Percentiles rank a stretch among this genome's conserved stretches.
These are phyloP conservation scores for Pogonus chalceus DNA, from an alignment of 1,140 invertebrate species.

Conservation along the genomic window DNA sequence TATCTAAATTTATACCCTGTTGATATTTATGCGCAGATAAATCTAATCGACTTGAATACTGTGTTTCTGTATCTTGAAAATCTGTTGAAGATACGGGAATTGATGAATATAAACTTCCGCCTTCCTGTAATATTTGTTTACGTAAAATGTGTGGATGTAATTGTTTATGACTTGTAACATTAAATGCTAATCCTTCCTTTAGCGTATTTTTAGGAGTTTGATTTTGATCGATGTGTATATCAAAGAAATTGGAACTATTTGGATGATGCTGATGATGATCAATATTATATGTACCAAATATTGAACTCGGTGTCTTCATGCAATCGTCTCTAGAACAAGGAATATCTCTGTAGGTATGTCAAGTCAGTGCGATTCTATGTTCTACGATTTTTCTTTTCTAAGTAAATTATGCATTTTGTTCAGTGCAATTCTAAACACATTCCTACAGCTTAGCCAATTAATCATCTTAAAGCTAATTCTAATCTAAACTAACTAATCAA, in stretches of 20 bases:
- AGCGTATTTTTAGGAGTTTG: not conserved
- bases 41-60: not conserved
- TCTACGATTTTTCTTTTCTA: too few relatives aligned
- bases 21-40: not conserved
- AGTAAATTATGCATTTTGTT: too few relatives aligned
- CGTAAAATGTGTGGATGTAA: constrained; percentile 7
- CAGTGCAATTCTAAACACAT: too few relatives aligned
- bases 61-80: not conserved
- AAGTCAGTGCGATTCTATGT: too few relatives aligned
- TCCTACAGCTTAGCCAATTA: too few relatives aligned
- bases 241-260: not conserved
- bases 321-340: constrained; percentile 35
- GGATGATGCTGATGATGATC: too few relatives aligned
- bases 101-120: constrained; percentile 7
- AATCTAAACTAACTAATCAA: too few relatives aligned
- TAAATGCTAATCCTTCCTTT: not conserved
- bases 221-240: too few relatives aligned
- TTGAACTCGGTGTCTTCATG: constrained; percentile 28
- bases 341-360: constrained; percentile 10
- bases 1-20: not conserved
- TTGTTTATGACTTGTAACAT: not conserved
- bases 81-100: not conserved
- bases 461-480: too few relatives aligned
- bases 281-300: constrained; percentile 28
- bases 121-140: not conserved